Evolutionary conservation across 2,797 vertebrate genomes (phyloP).

Genomic region (Arnoldichthys spilopterus): DNA sequence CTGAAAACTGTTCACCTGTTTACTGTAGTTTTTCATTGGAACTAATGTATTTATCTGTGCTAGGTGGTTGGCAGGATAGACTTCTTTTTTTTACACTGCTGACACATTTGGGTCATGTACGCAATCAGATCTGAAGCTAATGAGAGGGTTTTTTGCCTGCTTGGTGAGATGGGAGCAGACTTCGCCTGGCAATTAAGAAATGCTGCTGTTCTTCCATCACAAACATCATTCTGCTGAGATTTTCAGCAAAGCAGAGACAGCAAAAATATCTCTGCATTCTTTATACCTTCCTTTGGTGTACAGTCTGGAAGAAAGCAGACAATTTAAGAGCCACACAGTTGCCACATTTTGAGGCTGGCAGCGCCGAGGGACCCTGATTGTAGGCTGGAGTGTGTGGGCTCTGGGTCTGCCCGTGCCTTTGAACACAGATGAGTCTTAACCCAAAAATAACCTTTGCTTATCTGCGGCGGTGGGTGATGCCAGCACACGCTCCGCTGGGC

Average conservation of each 20-base stretch:
- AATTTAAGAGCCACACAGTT: slow-evolving; percentile 3
- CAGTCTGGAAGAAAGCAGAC: background rate
- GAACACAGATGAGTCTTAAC: slow-evolving; percentile 66
- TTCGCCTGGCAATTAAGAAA: slow-evolving; percentile 41
- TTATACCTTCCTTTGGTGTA: background rate
- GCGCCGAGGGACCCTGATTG: slow-evolving; percentile 4
- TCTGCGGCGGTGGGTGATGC: slow-evolving; percentile 59
- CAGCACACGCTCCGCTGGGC: slow-evolving; percentile 64
- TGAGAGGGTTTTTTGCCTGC: slow-evolving; percentile 22
- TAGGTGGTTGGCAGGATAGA: background rate
- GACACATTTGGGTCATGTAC: slow-evolving; percentile 29
- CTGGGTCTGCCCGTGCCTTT: slow-evolving; percentile 58
- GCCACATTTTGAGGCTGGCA: slow-evolving; percentile 9
- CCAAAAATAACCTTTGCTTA: slow-evolving; percentile 75
- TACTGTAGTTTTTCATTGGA: background rate
- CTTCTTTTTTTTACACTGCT: slow-evolving; percentile 24
- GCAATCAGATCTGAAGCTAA: slow-evolving; percentile 34
- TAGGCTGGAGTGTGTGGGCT: slow-evolving; percentile 38
- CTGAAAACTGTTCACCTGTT: background rate
- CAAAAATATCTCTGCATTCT: slow-evolving; percentile 6
- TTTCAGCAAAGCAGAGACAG: slow-evolving; percentile 10
- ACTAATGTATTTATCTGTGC: background rate
- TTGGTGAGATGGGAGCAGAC: slow-evolving; percentile 37
- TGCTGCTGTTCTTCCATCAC: slow-evolving; percentile 30
- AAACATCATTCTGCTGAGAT: slow-evolving; percentile 33